A percentile compares a stretch with the other conserved stretches of the same genome.
phyloP scores from a whole-genome alignment of 2,113 vertebrate species.

The Naja naja region DNA sequence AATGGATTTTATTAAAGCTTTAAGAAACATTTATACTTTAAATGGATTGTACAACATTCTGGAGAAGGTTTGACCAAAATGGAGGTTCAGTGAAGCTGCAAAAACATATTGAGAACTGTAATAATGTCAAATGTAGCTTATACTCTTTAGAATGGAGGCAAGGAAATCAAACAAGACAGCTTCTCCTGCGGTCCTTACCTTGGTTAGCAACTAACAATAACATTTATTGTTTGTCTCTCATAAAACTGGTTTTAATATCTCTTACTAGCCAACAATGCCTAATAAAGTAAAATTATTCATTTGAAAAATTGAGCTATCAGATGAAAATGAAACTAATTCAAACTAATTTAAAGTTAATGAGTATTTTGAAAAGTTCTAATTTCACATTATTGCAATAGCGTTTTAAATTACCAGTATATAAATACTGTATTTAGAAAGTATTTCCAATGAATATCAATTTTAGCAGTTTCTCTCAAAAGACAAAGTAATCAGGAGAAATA shows the following conservation, averaged over 20 bases:
- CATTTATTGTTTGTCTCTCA: background rate
- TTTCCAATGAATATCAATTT: background rate
- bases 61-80: background rate
- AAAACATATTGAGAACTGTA: background rate
- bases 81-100: background rate
- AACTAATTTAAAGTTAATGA: background rate
- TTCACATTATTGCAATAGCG: background rate
- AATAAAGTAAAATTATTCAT: background rate
- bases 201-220: background rate
- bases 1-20: background rate
- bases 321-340: background rate
- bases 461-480: background rate
- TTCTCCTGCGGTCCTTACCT: background rate
- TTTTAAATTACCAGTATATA: background rate
- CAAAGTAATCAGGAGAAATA: background rate
- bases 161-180: background rate
- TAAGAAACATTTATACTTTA: background rate
- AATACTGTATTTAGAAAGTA: background rate
- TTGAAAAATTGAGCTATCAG: background rate
- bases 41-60: background rate
- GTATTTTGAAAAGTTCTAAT: background rate
- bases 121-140: background rate
- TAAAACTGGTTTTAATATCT: background rate
- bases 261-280: background rate
- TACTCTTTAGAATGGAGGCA: background rate